Conservation (phyloP, 2,888 invertebrate genomes). For the Brachyptera risi region DNA sequence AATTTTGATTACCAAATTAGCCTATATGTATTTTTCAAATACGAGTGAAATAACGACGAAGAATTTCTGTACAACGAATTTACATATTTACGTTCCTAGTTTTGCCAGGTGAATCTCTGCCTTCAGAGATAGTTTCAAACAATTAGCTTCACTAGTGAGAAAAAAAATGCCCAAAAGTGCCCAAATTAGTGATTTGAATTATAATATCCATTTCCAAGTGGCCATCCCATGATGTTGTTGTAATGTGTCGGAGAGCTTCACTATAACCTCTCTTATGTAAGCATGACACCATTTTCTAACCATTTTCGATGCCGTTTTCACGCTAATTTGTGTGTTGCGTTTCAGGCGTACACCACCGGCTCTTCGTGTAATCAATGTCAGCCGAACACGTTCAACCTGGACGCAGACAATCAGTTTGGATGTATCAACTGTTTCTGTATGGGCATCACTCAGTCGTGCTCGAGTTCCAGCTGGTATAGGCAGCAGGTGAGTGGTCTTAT, state of each 20-base stretch:
- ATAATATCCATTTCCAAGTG: not conserved
- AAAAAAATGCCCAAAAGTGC: not conserved
- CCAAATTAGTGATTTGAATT: not conserved
- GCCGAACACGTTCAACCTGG: conserved; percentile 77
- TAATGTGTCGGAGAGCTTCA: no score
- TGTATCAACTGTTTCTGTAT: conserved; percentile 96
- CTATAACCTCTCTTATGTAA: not conserved
- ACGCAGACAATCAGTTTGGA: conserved; percentile 72
- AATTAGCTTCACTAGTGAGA: no score
- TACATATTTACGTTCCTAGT: no score
- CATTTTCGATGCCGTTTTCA: no score
- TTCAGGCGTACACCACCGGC: conserved; percentile 68
- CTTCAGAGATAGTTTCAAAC: no score
- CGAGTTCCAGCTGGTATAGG: conserved; percentile 72
- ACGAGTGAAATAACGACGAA: no score
- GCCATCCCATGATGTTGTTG: no score
- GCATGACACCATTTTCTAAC: not conserved
- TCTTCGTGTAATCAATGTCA: conserved; percentile 82
- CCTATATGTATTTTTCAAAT: no score
- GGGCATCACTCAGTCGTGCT: conserved; percentile 77
- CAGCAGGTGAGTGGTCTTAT: conserved; percentile 55
- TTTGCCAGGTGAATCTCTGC: no score
- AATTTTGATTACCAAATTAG: no score
- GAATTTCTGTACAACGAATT: no score
- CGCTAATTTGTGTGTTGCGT: conserved; percentile 35